phyloP scores from a whole-genome alignment of 2,113 vertebrate genomes.

The Plectropomus leopardus region DNA sequence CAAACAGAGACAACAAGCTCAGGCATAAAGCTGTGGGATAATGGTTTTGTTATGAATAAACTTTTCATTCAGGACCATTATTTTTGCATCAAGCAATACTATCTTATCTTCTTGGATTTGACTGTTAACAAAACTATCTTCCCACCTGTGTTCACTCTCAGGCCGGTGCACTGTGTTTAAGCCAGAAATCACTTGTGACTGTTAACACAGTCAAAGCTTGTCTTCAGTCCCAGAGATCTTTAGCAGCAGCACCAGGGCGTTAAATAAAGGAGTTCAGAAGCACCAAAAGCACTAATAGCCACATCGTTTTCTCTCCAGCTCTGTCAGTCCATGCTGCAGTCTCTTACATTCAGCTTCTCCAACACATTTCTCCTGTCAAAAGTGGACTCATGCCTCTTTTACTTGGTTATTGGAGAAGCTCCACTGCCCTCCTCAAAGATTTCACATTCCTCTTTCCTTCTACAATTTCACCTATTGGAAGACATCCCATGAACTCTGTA shows the following conservation, averaged over 20 bases:
- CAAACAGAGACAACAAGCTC: neutral
- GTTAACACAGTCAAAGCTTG: slow-evolving; percentile 47
- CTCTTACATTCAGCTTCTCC: slow-evolving; percentile 12
- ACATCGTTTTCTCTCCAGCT: slow-evolving; percentile 30
- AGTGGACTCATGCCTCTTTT: slow-evolving; percentile 33
- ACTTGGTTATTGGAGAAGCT: slow-evolving; percentile 41
- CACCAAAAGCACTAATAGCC: slow-evolving; percentile 38
- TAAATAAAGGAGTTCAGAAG: slow-evolving; percentile 56
- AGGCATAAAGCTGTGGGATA: neutral
- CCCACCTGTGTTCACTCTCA: slow-evolving; percentile 4
- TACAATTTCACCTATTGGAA: slow-evolving; percentile 48
- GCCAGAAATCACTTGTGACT: slow-evolving; percentile 57
- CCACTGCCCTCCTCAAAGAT: slow-evolving; percentile 35
- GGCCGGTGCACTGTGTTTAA: neutral
- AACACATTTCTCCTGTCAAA: slow-evolving; percentile 16
- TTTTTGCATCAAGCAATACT: neutral
- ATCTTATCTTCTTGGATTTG: neutral
- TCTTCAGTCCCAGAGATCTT: slow-evolving; percentile 43
- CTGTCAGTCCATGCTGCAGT: neutral
- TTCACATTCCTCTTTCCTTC: slow-evolving; percentile 39
- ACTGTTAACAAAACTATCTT: neutral
- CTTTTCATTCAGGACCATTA: neutral
- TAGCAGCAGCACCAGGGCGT: slow-evolving; percentile 47
- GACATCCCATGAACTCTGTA: slow-evolving; percentile 31
- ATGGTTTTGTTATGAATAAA: no score